phyloP scores from a whole-genome alignment of 2,888 invertebrate species.

The Cantharis nigra region DNA sequence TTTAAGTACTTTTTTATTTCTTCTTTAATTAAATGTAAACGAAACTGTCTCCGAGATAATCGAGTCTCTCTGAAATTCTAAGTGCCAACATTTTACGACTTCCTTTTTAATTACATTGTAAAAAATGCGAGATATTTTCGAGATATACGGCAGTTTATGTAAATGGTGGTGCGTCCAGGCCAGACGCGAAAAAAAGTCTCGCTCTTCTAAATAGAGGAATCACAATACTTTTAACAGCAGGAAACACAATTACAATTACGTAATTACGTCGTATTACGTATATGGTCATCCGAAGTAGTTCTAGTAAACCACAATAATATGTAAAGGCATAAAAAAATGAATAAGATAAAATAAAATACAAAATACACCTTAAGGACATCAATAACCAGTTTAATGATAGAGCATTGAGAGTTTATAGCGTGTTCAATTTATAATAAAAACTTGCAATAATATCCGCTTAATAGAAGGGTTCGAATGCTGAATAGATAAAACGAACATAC shows the following conservation, averaged over 20 bases:
- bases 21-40: background rate
- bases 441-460: conserved; percentile 33
- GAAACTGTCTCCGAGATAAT: background rate
- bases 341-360: conserved; percentile 28
- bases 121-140: background rate
- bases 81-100: background rate
- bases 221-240: background rate
- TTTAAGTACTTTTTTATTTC: background rate
- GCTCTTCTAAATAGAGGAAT: background rate
- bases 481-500: conserved; percentile 27
- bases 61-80: background rate
- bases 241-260: background rate
- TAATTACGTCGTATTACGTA: background rate
- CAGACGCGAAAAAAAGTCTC: background rate
- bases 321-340: conserved; percentile 5
- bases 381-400: conserved; percentile 32
- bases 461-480: conserved; percentile 34
- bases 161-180: background rate
- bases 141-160: background rate
- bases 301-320: conserved; percentile 16
- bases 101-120: background rate
- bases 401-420: conserved; percentile 32
- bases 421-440: conserved; percentile 36
- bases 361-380: conserved; percentile 35
- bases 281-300: conserved; percentile 1